phyloP scores from a whole-genome alignment of 2,113 vertebrate species.

The Gorsachius goisagi region DNA sequence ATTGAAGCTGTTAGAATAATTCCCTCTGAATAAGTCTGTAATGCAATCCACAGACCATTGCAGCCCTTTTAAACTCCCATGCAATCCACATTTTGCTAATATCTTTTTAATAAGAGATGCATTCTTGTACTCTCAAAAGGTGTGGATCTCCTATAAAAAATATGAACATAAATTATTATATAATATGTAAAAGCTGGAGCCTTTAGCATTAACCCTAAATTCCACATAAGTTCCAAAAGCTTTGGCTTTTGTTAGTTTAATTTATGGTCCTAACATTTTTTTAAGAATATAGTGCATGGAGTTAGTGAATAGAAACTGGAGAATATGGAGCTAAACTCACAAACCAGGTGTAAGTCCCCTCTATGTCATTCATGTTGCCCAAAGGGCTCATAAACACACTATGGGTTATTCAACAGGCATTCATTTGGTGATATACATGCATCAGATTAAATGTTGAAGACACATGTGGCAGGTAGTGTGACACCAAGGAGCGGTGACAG shows the following conservation, averaged over 20 bases:
- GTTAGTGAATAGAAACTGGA: neutral
- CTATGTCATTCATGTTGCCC: neutral
- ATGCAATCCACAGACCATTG: neutral
- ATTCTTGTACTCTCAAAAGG: neutral
- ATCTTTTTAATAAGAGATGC: neutral
- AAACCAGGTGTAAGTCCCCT: neutral
- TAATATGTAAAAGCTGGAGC: neutral
- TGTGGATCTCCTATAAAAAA: neutral
- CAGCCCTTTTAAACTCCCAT: neutral
- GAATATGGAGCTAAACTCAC: neutral
- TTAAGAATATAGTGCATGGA: no score
- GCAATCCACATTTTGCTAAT: neutral
- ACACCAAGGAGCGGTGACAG: neutral
- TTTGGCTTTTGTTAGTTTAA: neutral
- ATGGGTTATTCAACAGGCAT: neutral
- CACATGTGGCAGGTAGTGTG: neutral
- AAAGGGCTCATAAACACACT: neutral
- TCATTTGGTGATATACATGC: fast-evolving
- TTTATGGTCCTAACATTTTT: neutral
- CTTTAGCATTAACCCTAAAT: neutral
- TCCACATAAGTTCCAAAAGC: neutral
- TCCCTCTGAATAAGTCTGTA: neutral
- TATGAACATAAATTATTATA: neutral
- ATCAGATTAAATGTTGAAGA: fast-evolving
- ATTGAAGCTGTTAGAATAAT: neutral